Evolutionary conservation across 2,113 vertebrate genomes (phyloP).

Genomic region (Aplodontia rufa): DNA sequence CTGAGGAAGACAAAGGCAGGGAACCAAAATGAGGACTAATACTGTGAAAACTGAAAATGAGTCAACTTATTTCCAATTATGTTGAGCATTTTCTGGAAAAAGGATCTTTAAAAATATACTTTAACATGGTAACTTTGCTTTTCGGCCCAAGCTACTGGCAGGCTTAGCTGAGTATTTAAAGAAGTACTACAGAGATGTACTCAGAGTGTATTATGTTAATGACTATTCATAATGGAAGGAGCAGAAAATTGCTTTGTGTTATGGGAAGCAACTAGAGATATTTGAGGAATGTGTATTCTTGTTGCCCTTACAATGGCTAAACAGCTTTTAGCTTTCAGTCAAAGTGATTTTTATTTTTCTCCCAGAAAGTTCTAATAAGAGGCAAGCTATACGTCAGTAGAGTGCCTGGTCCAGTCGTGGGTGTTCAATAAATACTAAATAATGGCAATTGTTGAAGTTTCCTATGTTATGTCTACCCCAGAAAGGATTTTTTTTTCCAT

Average conservation of each 20-base stretch:
- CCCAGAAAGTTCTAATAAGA: constrained; percentile 34
- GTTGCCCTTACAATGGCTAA: background rate
- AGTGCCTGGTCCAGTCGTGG: background rate
- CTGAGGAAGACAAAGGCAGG: background rate
- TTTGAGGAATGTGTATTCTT: constrained; percentile 60
- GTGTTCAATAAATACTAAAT: constrained; percentile 63
- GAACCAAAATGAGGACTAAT: background rate
- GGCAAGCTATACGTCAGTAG: background rate
- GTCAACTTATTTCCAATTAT: background rate
- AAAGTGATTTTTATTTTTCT: background rate
- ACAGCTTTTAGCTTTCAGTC: constrained; percentile 43
- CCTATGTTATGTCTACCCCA: constrained; percentile 12
- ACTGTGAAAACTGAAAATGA: background rate
- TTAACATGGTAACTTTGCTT: background rate
- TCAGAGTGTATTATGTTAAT: background rate
- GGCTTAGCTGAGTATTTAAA: background rate
- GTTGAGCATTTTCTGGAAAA: background rate
- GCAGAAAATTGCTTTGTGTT: constrained; percentile 22
- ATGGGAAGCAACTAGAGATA: constrained; percentile 49
- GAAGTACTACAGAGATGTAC: background rate
- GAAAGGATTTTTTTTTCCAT: constrained; percentile 50
- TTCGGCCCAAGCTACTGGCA: background rate
- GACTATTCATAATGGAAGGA: constrained; percentile 28
- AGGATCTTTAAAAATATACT: background rate
- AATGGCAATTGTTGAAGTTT: constrained; percentile 13